phyloP scores from a whole-genome alignment of 37 sponge, comb jelly and placozoan species.

The Agelas oroides region DNA sequence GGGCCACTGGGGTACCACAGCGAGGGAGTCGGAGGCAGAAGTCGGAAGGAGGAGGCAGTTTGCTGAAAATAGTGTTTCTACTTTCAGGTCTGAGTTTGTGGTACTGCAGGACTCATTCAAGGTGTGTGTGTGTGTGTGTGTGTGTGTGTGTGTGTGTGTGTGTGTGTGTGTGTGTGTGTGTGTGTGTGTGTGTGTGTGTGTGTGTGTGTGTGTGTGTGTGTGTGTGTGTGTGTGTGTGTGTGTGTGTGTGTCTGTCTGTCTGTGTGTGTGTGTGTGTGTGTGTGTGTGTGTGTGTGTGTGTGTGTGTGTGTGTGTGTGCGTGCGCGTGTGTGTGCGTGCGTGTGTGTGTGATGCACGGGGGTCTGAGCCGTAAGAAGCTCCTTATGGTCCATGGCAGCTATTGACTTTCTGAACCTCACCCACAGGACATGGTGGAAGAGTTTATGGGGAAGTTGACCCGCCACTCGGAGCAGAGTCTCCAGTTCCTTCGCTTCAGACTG shows the following conservation, averaged over 20 bases:
- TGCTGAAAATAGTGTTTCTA: constrained; percentile 14
- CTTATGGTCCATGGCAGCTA: too few species aligned
- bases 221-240: constrained; percentile 31
- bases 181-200: constrained; percentile 30
- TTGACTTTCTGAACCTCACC: background rate
- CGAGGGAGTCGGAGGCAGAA: constrained; percentile 50
- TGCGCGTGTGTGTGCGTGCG: too few species aligned
- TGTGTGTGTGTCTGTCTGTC: too few species aligned
- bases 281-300: constrained; percentile 31
- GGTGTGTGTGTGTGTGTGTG: constrained; percentile 31
- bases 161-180: constrained; percentile 2
- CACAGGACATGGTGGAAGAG: constrained; percentile 68
- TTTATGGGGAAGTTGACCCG: constrained; percentile 55
- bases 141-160: constrained; percentile 11
- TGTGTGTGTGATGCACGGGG: too few species aligned
- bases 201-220: constrained; percentile 31
- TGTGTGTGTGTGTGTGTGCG: constrained; percentile 16
- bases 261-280: too few species aligned
- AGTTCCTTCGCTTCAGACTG: constrained; percentile 84
- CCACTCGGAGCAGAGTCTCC: constrained; percentile 81
- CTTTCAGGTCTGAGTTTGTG: constrained; percentile 46
- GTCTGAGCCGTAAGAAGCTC: too few species aligned
- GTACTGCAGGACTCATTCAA: constrained; percentile 57
- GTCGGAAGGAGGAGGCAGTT: constrained; percentile 46
- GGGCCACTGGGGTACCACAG: constrained; percentile 6